Conservation (phyloP, 2,797 vertebrate genomes). For the Anolis apletophallus region DNA sequence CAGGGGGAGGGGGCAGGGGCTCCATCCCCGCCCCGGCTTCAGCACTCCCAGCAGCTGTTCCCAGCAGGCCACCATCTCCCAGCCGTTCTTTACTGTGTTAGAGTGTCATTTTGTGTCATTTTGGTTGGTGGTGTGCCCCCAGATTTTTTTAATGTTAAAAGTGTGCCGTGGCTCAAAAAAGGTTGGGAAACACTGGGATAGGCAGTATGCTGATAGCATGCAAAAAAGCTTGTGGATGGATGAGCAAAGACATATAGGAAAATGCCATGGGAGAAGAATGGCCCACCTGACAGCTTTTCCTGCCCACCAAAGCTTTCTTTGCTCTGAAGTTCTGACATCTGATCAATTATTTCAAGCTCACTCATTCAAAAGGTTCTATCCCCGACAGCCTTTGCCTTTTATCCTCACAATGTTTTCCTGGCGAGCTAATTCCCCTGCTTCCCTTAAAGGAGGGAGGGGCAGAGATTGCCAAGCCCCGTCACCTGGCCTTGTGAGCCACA, state of each 20-base stretch:
- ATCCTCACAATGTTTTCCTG: slow-evolving; percentile 36
- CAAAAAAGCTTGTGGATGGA: slow-evolving; percentile 9
- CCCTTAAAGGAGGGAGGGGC: slow-evolving; percentile 28
- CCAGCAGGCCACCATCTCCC: too few relatives aligned
- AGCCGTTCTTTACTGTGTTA: too few relatives aligned
- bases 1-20: too few relatives aligned
- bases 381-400: slow-evolving; percentile 42
- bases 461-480: slow-evolving; percentile 46
- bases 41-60: too few relatives aligned
- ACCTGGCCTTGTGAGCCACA: slow-evolving; percentile 35
- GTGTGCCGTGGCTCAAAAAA: too few relatives aligned
- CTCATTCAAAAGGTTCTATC: slow-evolving; percentile 36
- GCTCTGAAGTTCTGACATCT: slow-evolving; percentile 60
- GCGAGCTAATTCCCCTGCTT: neutral
- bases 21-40: too few relatives aligned
- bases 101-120: too few relatives aligned
- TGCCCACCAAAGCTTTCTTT: slow-evolving; percentile 49
- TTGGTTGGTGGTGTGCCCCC: too few relatives aligned
- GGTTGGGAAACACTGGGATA: too few relatives aligned
- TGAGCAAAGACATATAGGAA: slow-evolving; percentile 22
- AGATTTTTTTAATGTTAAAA: too few relatives aligned
- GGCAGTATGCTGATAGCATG: neutral
- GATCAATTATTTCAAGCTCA: slow-evolving; percentile 48
- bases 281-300: slow-evolving; percentile 47
- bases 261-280: slow-evolving; percentile 33